Evolutionary conservation across 1,140 invertebrate genomes (phyloP), one percentile per base, ranked within the genome.

Genomic region (Nephotettix cincticeps): DNA sequence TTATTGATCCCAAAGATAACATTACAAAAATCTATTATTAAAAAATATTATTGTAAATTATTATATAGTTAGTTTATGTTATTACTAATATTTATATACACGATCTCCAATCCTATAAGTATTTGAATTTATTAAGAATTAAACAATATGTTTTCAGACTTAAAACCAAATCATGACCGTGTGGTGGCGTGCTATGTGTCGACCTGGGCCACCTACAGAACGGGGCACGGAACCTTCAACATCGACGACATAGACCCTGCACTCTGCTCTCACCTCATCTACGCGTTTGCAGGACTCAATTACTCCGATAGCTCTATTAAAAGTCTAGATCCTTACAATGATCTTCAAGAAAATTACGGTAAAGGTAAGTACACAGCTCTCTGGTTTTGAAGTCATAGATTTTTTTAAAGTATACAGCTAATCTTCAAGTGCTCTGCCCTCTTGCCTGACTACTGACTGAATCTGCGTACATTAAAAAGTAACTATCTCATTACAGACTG

Each of bases 191-290:
- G 93, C 79, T 94, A 94, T 76, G 83, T 93, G 17, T 90, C 89
- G 1, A 87, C 89, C 0, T 94, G 92, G 92, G 88, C 92, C 0
- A 85, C 85, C 0, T 94, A 93, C 79, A 83, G 92, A 25, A 86
- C 85, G 0, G 83, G 80, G 0, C 80, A 80, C 32, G 91, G 92
- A 0, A 82, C 84, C 54, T 93, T 90, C 78, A 79, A 83, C 0
- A 79, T 90, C 19, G 86, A 90, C 23, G 82, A 93, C 78, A 83
- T 97, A 30, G 89, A 92, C 68, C 89, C 93, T 0, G 85, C 84
- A 6, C 82, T 95, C 14, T 97, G 95, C 78, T 95, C 94, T 0
- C 94, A 97, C 77, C 80, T 96, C 11, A 89, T 96, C 21, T 96
- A 97, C 76, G 88, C 93, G 2, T 97, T 96, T 79, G 93, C 92